Evolutionary conservation across 2,888 invertebrate genomes (phyloP).

Genomic region (Temnothorax unifasciatus): DNA sequence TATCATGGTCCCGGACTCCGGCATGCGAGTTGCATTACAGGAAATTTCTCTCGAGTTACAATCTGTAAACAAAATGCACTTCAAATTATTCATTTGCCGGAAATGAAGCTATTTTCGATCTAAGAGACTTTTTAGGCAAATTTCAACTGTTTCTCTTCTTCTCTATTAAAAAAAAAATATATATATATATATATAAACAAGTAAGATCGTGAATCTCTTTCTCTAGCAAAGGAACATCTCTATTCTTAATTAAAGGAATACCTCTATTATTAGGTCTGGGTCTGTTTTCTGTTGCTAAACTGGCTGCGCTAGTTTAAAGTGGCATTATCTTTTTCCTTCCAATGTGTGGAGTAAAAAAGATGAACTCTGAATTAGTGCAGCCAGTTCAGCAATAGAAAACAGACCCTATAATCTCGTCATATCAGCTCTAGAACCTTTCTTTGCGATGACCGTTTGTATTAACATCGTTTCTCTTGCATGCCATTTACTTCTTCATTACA

Average conservation of each 20-base stretch:
- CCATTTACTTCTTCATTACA: not conserved
- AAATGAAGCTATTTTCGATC: not conserved
- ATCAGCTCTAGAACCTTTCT: not conserved
- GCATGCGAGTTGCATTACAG: not conserved
- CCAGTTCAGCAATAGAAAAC: too few species aligned
- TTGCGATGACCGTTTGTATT: too few species aligned
- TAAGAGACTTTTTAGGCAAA: not conserved
- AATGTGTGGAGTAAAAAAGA: too few species aligned
- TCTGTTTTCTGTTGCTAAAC: too few species aligned
- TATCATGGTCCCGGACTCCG: not conserved
- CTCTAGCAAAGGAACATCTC: not conserved
- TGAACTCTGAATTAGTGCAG: too few species aligned
- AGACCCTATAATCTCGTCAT: not conserved
- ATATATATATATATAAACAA: not conserved
- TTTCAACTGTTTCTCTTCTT: not conserved
- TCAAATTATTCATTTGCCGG: not conserved
- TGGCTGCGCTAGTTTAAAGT: too few species aligned
- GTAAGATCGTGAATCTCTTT: not conserved
- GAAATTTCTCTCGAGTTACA: not conserved
- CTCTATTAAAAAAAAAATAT: not conserved
- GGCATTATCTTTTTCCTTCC: too few species aligned
- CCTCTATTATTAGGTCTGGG: not conserved
- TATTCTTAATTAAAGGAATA: not conserved
- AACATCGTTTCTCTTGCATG: not conserved
- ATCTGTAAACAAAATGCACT: not conserved